Conservation (phyloP, 1,140 invertebrate species). For the Zaprionus tsacasi region DNA sequence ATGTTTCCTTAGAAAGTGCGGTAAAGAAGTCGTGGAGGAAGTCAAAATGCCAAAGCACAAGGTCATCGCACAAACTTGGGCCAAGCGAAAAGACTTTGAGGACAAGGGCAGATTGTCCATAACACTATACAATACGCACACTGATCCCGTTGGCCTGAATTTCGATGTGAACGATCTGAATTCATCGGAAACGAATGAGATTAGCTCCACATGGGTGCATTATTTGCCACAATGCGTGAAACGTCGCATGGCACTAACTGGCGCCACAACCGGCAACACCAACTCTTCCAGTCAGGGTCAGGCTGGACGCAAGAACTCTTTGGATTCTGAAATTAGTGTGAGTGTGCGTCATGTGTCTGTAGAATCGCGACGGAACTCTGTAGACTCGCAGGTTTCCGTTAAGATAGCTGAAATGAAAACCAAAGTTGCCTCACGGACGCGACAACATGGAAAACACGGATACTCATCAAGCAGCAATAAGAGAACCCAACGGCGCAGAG, state of each 20-base stretch:
- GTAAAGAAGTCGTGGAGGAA: conserved; percentile 89
- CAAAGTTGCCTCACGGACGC: conserved; percentile 86
- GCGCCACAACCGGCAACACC: conserved; percentile 85
- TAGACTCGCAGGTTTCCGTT: conserved; percentile 92
- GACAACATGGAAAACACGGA: conserved; percentile 80
- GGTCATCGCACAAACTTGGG: conserved; percentile 95
- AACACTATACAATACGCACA: conserved; percentile 92
- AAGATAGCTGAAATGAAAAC: conserved; percentile 92
- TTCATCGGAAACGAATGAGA: conserved; percentile 90
- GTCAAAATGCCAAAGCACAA: conserved; percentile 93
- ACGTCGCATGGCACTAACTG: conserved; percentile 90
- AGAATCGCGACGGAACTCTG: conserved; percentile 92
- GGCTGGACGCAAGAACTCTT: conserved; percentile 85
- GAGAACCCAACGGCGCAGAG: conserved; percentile 81
- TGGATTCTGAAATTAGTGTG: conserved; percentile 93
- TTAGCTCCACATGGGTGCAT: conserved; percentile 94
- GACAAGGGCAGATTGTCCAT: conserved; percentile 93
- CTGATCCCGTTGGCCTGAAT: conserved; percentile 95
- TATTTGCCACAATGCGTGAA: conserved; percentile 94
- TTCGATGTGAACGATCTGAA: conserved; percentile 90
- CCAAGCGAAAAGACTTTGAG: conserved; percentile 93
- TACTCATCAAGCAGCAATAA: conserved; percentile 78
- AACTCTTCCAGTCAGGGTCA: conserved; percentile 86
- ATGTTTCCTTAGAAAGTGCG: conserved; percentile 86
- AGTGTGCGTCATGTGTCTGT: conserved; percentile 91